A percentile compares a stretch with the other conserved stretches of the same genome.
phyloP scores from a whole-genome alignment of 1,140 invertebrate genomes.

The Drosophila lowei region DNA sequence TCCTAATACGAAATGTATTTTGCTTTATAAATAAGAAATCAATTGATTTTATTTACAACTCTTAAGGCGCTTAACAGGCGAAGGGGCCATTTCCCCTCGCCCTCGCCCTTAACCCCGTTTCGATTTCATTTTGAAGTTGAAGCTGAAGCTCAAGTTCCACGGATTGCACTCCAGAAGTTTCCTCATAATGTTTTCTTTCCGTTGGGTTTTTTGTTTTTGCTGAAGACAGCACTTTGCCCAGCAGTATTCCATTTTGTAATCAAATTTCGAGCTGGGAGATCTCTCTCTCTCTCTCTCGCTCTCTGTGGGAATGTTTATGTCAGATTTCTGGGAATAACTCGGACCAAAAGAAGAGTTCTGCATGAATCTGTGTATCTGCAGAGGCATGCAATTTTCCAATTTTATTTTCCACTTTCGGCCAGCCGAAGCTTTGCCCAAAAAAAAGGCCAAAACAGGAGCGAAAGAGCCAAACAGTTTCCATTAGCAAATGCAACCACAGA shows the following conservation, averaged over 20 bases:
- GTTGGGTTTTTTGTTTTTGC: slow-evolving; percentile 4
- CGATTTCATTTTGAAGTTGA: slow-evolving; percentile 11
- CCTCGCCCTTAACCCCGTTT: too few species aligned
- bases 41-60: slow-evolving; percentile 79
- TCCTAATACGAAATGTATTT: not conserved
- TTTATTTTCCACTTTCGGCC: slow-evolving; percentile 26
- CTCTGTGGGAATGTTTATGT: slow-evolving; percentile 28
- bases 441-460: too few species aligned
- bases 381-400: slow-evolving; percentile 23
- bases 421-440: slow-evolving; percentile 5
- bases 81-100: slow-evolving; percentile 37
- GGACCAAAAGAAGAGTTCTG: slow-evolving; percentile 16
- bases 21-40: slow-evolving; percentile 78
- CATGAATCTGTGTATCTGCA: slow-evolving; percentile 47
- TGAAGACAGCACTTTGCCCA: slow-evolving; percentile 15
- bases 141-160: slow-evolving; percentile 34
- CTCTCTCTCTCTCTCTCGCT: too few species aligned
- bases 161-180: slow-evolving; percentile 15
- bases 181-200: slow-evolving; percentile 55
- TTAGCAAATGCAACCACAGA: slow-evolving; percentile 76
- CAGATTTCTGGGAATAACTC: slow-evolving; percentile 36
- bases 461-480: slow-evolving; percentile 53
- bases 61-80: slow-evolving; percentile 72
- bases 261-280: slow-evolving; percentile 18
- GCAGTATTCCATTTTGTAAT: slow-evolving; percentile 14